Evolutionary conservation across 2,797 vertebrate genomes (phyloP).

Genomic region (Microtus obscurus): DNA sequence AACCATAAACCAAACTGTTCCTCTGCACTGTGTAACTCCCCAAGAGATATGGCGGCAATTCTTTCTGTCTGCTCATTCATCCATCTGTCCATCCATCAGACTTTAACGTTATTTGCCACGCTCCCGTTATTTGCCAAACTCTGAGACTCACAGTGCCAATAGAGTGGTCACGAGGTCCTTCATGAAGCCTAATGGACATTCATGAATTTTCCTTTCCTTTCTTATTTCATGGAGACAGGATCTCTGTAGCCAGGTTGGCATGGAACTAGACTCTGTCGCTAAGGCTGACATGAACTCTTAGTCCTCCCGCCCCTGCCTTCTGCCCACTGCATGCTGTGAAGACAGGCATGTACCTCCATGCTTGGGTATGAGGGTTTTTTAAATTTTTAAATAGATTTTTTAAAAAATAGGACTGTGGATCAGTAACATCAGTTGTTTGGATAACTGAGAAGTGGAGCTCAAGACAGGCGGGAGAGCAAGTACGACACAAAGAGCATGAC

Average conservation of each 20-base stretch:
- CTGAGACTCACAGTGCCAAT: background rate
- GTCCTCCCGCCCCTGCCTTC: background rate
- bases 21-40: background rate
- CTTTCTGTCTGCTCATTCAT: background rate
- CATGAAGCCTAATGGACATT: background rate
- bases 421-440: background rate
- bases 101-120: background rate
- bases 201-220: background rate
- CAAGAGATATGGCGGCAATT: background rate
- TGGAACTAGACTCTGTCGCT: background rate
- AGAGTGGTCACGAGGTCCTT: background rate
- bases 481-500: background rate
- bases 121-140: background rate
- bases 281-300: background rate
- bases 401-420: background rate
- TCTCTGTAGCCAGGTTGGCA: background rate
- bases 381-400: background rate
- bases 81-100: background rate
- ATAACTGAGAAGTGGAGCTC: constrained; percentile 32
- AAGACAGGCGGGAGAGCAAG: background rate
- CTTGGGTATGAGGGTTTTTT: background rate
- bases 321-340: background rate
- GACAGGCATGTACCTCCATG: background rate
- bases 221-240: background rate
- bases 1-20: background rate